Evolutionary conservation across 2,113 vertebrate species (phyloP).

Genomic region (Oceanites oceanicus): DNA sequence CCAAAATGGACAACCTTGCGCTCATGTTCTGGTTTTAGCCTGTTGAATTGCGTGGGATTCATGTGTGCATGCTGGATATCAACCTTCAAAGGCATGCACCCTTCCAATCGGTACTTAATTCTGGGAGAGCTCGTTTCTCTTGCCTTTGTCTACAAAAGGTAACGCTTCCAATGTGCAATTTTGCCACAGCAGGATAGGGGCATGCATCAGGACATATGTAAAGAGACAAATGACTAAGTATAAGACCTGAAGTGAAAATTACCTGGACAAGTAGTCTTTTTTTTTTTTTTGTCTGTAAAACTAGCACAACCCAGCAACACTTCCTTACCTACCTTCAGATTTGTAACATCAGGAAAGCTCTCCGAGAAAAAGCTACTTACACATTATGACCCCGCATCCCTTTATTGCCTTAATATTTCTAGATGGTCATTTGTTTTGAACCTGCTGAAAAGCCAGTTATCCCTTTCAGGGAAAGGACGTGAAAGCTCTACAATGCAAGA

Average conservation of each 20-base stretch:
- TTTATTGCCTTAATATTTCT: constrained; percentile 58
- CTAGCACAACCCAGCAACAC: not conserved
- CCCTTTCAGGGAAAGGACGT: not conserved
- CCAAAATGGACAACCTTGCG: not conserved
- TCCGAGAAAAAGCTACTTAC: not conserved
- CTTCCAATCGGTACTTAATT: not conserved
- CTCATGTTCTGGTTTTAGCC: not conserved
- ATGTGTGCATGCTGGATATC: rapidly evolving
- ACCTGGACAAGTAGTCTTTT: not conserved
- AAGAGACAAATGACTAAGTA: not conserved
- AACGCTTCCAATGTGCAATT: not conserved
- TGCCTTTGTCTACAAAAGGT: not conserved
- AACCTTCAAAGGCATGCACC: not conserved
- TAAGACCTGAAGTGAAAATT: not conserved
- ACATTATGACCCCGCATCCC: not conserved
- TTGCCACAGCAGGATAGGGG: not conserved
- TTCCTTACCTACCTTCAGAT: not conserved
- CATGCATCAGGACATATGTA: not conserved
- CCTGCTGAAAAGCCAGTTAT: constrained; percentile 32
- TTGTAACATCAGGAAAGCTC: not conserved
- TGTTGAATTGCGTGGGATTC: not conserved
- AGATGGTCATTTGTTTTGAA: constrained; percentile 39
- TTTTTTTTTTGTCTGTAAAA: not conserved
- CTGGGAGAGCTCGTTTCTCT: not conserved
- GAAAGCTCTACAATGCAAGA: not conserved